Evolutionary conservation across 2,113 vertebrate species (phyloP).

Genomic region (Muscicapa adusta): DNA sequence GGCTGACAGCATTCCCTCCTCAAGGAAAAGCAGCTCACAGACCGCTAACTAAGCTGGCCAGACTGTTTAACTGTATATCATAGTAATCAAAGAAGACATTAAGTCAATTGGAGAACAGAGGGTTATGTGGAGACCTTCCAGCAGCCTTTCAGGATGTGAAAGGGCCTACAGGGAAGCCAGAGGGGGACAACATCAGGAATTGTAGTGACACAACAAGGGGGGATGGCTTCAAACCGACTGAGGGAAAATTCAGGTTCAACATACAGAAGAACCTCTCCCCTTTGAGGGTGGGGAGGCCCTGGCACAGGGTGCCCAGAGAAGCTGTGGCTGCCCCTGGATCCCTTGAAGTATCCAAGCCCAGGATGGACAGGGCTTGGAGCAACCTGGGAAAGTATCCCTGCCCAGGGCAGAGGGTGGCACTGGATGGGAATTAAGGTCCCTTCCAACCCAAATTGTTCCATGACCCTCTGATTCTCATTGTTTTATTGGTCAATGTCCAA

Average conservation of each 20-base stretch:
- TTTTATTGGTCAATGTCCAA: not conserved
- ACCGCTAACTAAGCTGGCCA: not conserved
- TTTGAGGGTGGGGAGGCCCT: fast-evolving
- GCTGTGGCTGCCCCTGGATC: not conserved
- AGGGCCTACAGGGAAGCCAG: not conserved
- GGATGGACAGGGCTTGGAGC: fast-evolving
- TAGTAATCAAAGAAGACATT: not conserved
- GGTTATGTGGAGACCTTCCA: not conserved
- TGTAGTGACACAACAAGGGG: too few species aligned
- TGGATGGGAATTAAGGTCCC: not conserved
- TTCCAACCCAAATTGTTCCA: not conserved
- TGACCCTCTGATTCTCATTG: not conserved
- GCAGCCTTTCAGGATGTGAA: not conserved
- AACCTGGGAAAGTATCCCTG: not conserved
- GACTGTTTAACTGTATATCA: not conserved
- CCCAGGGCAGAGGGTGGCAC: not conserved
- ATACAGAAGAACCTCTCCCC: not conserved
- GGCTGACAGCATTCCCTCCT: not conserved
- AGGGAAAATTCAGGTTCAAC: fast-evolving
- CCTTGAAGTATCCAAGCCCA: not conserved
- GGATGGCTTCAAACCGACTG: not conserved
- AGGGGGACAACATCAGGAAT: not conserved
- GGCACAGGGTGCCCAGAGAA: not conserved
- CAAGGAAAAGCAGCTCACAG: not conserved
- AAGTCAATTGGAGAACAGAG: not conserved